phyloP scores from a whole-genome alignment of 2,797 vertebrate species.

The Sardinella longiceps region DNA sequence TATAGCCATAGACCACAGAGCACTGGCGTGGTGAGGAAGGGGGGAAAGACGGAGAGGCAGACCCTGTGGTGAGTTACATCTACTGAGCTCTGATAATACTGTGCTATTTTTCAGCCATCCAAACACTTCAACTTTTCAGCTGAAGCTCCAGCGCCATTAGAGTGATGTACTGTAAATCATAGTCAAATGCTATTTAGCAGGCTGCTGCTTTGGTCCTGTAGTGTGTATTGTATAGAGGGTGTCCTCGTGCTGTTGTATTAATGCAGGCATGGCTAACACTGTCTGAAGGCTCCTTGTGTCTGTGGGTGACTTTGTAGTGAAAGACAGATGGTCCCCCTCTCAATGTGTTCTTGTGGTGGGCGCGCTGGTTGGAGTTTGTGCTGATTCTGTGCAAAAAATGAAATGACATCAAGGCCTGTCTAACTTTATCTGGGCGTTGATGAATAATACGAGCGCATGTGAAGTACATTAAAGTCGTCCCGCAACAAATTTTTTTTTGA shows the following conservation, averaged over 20 bases:
- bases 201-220: not conserved
- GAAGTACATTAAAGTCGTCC: conserved; percentile 48
- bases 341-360: conserved; percentile 52
- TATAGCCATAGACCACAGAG: conserved; percentile 52
- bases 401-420: conserved; percentile 54
- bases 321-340: conserved; percentile 58
- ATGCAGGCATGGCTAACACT: conserved; percentile 30
- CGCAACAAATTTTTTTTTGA: conserved; percentile 25
- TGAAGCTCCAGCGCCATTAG: not conserved
- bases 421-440: conserved; percentile 54
- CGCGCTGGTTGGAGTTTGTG: conserved; percentile 51
- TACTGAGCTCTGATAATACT: conserved; percentile 22
- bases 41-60: not conserved
- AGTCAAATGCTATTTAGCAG: not conserved
- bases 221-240: not conserved
- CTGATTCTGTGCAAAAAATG: conserved; percentile 58
- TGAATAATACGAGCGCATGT: conserved; percentile 54
- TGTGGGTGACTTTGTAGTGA: conserved; percentile 58
- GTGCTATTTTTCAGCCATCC: conserved; percentile 37
- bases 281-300: conserved; percentile 48
- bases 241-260: conserved; percentile 11
- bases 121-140: conserved; percentile 1
- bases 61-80: conserved; percentile 15
- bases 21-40: conserved; percentile 51
- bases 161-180: not conserved